Evolutionary conservation across 2,888 invertebrate species (phyloP).

Genomic region (Euphydryas editha): DNA sequence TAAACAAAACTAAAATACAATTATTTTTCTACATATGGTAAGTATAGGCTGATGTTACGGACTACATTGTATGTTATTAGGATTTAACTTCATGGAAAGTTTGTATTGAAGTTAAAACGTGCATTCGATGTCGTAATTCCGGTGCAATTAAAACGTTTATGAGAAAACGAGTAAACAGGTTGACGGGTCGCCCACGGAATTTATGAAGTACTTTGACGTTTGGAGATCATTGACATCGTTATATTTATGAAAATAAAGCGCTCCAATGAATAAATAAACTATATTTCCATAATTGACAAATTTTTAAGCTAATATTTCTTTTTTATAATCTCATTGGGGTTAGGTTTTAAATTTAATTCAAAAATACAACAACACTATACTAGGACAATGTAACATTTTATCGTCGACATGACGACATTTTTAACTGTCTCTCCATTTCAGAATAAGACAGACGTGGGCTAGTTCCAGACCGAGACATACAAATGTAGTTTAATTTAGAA

Average conservation of each 20-base stretch:
- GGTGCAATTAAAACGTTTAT: slow-evolving; percentile 28
- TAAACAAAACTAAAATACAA: neutral
- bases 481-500: slow-evolving; percentile 36
- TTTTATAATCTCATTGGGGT: too few relatives aligned
- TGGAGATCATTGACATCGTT: slow-evolving; percentile 33
- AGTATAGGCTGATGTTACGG: neutral
- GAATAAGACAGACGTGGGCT: slow-evolving; percentile 34
- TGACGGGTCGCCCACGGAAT: slow-evolving; percentile 28
- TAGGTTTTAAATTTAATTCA: too few relatives aligned
- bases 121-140: slow-evolving; percentile 30
- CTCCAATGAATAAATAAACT: neutral
- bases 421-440: neutral
- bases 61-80: neutral
- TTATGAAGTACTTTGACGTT: slow-evolving; percentile 22
- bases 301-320: too few relatives aligned
- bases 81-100: slow-evolving; percentile 5
- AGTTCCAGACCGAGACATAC: slow-evolving; percentile 23
- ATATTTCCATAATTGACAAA: too few relatives aligned
- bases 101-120: slow-evolving; percentile 16
- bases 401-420: neutral
- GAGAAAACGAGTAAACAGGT: slow-evolving; percentile 30
- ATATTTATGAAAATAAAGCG: slow-evolving; percentile 13
- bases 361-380: too few relatives aligned
- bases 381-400: too few relatives aligned
- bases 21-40: neutral